Conservation (phyloP, 2,888 invertebrate genomes). For the Syritta pipiens region DNA sequence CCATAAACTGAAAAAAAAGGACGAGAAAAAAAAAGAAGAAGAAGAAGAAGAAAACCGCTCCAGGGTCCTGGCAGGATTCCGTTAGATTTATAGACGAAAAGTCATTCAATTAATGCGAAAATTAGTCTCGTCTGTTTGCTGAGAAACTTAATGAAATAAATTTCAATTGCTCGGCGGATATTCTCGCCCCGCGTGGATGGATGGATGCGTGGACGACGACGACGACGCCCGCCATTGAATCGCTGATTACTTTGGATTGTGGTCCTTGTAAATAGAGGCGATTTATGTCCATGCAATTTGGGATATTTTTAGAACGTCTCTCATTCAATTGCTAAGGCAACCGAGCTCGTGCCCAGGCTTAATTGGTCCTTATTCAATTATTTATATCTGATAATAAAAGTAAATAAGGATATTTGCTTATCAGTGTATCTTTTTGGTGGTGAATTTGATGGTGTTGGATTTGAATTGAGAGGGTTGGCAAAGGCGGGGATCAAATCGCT, state of each 20-base stretch:
- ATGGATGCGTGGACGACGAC: not conserved
- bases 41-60: not conserved
- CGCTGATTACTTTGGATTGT: slow-evolving; percentile 37
- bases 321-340: not conserved
- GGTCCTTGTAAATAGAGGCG: slow-evolving; percentile 26
- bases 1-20: slow-evolving; percentile 25
- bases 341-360: not conserved
- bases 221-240: not conserved
- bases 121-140: slow-evolving; percentile 40
- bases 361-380: slow-evolving; percentile 47
- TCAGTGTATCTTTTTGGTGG: not conserved
- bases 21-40: slow-evolving; percentile 5
- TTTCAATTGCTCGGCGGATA: slow-evolving; percentile 11
- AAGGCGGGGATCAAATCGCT: too few species aligned
- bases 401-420: slow-evolving; percentile 15
- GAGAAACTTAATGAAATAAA: slow-evolving; percentile 34
- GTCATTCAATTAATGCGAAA: slow-evolving; percentile 50
- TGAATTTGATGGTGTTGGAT: not conserved
- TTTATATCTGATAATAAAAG: slow-evolving; percentile 39
- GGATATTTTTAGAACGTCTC: not conserved
- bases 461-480: too few species aligned
- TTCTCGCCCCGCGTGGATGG: not conserved
- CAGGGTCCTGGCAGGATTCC: slow-evolving; percentile 16
- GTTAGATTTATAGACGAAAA: slow-evolving; percentile 50
- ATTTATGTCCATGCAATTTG: slow-evolving; percentile 32